Percentiles rank a stretch among this genome's conserved stretches.
phyloP scores from a whole-genome alignment of 2,888 invertebrate species.

The Acanthacorydalis orientalis region DNA sequence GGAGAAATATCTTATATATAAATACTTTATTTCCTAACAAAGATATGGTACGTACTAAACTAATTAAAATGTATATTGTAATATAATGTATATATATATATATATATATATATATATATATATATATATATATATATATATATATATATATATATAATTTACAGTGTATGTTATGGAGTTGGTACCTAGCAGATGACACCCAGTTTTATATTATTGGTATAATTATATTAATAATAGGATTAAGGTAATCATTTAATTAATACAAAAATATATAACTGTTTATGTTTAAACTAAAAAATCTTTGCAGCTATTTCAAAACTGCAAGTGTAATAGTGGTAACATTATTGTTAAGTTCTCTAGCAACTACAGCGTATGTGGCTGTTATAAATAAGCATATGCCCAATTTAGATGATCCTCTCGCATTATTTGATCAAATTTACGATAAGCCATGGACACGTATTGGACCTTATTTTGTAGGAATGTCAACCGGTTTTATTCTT shows the following conservation, averaged over 20 bases:
- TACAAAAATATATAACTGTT: neutral
- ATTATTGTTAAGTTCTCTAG: slow-evolving; percentile 58
- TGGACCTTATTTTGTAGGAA: slow-evolving; percentile 71
- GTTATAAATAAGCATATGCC: slow-evolving; percentile 65
- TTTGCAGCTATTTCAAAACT: slow-evolving; percentile 54
- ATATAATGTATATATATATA: no score
- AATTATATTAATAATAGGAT: slow-evolving; percentile 61
- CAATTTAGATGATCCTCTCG: slow-evolving; percentile 61
- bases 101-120: no score
- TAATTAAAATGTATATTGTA: no score
- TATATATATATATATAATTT: slow-evolving; percentile 13
- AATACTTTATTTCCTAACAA: slow-evolving; percentile 72
- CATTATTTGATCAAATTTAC: slow-evolving; percentile 75
- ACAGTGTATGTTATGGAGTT: slow-evolving; percentile 87
- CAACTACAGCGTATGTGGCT: slow-evolving; percentile 66
- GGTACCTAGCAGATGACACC: slow-evolving; percentile 77
- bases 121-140: no score
- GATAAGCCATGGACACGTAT: slow-evolving; percentile 79
- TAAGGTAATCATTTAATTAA: slow-evolving; percentile 27
- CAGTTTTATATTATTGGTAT: slow-evolving; percentile 75
- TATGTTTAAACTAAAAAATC: no score
- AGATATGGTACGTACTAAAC: slow-evolving; percentile 47
- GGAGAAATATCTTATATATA: slow-evolving; percentile 74
- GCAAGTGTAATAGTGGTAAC: slow-evolving; percentile 46
- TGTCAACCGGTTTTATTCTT: slow-evolving; percentile 67